phyloP scores from a whole-genome alignment of 2,113 vertebrate genomes.

The Corvus moneduloides region DNA sequence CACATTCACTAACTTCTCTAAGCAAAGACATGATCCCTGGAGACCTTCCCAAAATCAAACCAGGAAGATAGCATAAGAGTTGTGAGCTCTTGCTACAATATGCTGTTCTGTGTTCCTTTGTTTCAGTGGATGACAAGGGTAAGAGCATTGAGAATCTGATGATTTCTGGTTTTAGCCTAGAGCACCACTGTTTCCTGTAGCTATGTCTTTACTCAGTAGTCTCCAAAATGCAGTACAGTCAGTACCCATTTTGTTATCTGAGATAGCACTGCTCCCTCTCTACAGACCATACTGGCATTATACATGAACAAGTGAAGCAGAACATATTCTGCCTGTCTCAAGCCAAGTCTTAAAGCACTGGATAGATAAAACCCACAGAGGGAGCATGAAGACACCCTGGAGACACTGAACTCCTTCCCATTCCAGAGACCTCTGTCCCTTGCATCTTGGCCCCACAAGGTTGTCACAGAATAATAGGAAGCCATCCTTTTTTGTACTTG shows the following conservation, averaged over 20 bases:
- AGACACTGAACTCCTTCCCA: neutral
- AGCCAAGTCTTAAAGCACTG: neutral
- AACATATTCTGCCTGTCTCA: neutral
- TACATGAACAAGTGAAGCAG: neutral
- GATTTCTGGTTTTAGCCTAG: neutral
- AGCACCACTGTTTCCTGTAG: neutral
- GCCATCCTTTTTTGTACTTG: neutral
- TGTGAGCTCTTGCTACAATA: neutral
- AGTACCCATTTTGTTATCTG: neutral
- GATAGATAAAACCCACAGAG: neutral
- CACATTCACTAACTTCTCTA: neutral
- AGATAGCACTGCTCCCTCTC: neutral
- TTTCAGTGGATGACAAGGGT: neutral
- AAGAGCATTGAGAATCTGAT: neutral
- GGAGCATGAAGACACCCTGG: neutral
- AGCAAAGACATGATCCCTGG: neutral
- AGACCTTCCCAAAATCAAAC: neutral
- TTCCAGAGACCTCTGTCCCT: neutral
- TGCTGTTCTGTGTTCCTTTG: neutral
- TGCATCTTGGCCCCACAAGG: neutral
- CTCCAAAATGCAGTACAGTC: neutral
- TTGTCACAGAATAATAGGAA: neutral
- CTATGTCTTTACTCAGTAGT: neutral
- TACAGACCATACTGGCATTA: neutral
- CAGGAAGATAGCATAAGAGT: neutral